A percentile compares a stretch with the other conserved stretches of the same genome.
These are phyloP conservation scores for Graptemys geographica DNA, from an alignment of 2,797 vertebrate species.

Conservation along the genomic window DNA sequence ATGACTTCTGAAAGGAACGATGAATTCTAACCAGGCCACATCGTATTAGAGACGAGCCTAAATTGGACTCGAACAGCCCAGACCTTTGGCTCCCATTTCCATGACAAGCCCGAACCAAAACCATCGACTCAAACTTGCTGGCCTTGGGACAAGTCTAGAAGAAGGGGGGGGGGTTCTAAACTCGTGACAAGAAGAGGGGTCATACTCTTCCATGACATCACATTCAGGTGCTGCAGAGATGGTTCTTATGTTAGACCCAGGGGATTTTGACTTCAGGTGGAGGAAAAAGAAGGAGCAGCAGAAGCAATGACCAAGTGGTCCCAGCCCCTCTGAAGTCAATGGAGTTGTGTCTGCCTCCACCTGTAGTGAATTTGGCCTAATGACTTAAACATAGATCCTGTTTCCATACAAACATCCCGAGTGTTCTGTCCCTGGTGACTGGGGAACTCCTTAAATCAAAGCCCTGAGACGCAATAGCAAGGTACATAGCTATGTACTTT, in stretches of 20 bases:
- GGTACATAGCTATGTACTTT: neutral
- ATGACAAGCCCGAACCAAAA: neutral
- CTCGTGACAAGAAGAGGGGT: neutral
- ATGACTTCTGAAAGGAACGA: neutral
- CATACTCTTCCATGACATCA: neutral
- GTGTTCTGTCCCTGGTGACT: slow-evolving; percentile 56
- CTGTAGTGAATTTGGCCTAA: slow-evolving; percentile 70
- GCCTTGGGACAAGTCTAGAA: neutral
- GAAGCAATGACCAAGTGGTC: fast-evolving
- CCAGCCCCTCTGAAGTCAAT: fast-evolving
- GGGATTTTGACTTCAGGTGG: neutral
- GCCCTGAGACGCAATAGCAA: slow-evolving; percentile 28
- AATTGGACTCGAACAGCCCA: neutral
- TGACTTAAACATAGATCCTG: slow-evolving; percentile 71
- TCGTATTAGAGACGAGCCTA: neutral
- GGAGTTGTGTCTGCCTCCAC: slow-evolving; percentile 56
- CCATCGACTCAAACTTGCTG: neutral
- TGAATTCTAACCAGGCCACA: neutral
- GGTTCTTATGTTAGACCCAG: neutral
- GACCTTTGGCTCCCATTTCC: neutral
- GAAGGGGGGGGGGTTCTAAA: neutral
- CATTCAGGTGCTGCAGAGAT: neutral
- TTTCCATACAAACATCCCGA: slow-evolving; percentile 71
- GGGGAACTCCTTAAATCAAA: slow-evolving; percentile 71
- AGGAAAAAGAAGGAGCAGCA: fast-evolving